Conservation (phyloP, 2,888 invertebrate genomes). For the Ochropleura leucogaster region DNA sequence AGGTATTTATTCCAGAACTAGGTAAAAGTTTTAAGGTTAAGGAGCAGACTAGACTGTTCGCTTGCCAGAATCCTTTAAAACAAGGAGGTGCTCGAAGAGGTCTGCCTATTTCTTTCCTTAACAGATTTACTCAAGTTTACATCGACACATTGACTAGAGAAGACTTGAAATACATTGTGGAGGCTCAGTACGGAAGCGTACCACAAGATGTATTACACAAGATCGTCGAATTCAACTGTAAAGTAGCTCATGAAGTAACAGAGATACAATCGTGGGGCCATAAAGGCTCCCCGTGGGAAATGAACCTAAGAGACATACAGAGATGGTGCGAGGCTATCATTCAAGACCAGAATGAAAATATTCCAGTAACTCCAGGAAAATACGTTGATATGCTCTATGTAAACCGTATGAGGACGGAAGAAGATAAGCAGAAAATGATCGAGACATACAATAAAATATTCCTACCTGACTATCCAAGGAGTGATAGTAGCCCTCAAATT, state of each 20-base stretch:
- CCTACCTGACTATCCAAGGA: conserved; percentile 84
- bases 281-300: conserved; percentile 98
- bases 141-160: conserved; percentile 91
- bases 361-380: conserved; percentile 88
- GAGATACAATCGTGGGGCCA: conserved; percentile 93
- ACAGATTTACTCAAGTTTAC: conserved; percentile 98
- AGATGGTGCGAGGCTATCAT: conserved; percentile 97
- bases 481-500: conserved; percentile 90
- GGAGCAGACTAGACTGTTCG: conserved; percentile 96
- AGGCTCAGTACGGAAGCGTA: conserved; percentile 92
- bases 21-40: conserved; percentile 95
- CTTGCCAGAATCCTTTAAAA: conserved; percentile 98
- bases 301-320: conserved; percentile 98
- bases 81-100: conserved; percentile 99
- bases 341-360: conserved; percentile 76
- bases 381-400: conserved; percentile 95
- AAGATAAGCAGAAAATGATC: conserved; percentile 94
- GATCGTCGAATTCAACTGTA: conserved; percentile 95
- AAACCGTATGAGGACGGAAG: conserved; percentile 95
- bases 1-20: conserved; percentile 98
- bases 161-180: conserved; percentile 93
- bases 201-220: conserved; percentile 91
- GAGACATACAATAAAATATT: conserved; percentile 88
- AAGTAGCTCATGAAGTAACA: conserved; percentile 92
- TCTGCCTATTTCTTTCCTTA: conserved; percentile 98